A percentile compares a stretch with the other conserved stretches of the same genome.
Conservation (phyloP, 2,888 invertebrate species). For the Caenorhabditis sp. region DNA sequence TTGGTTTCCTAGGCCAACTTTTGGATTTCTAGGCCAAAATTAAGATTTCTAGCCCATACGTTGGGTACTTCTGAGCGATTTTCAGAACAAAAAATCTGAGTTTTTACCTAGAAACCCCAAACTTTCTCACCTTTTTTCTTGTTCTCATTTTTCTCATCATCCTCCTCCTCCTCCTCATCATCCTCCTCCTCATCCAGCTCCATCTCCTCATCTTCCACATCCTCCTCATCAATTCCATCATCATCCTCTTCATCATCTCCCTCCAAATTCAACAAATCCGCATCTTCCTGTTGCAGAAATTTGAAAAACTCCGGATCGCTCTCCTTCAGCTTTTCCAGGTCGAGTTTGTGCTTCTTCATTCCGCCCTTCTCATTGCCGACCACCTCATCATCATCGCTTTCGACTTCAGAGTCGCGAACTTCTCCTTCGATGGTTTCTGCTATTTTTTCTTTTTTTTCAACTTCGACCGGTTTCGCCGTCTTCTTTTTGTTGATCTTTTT, state of each 20-base stretch:
- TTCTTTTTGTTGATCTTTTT: slow-evolving; percentile 8
- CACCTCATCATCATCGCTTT: slow-evolving; percentile 25
- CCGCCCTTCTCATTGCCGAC: slow-evolving; percentile 25
- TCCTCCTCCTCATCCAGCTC: slow-evolving; percentile 43
- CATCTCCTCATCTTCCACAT: slow-evolving; percentile 46
- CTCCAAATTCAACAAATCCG: slow-evolving; percentile 64
- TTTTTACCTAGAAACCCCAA: background rate
- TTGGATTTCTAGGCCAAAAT: too few relatives aligned
- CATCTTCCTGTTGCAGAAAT: slow-evolving; percentile 64
- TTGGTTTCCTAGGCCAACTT: too few relatives aligned
- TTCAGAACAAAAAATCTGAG: background rate
- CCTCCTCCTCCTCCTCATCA: slow-evolving; percentile 7
- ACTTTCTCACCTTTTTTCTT: slow-evolving; percentile 16
- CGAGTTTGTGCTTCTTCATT: slow-evolving; percentile 41
- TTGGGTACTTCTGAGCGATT: too few relatives aligned
- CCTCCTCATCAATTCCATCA: slow-evolving; percentile 44
- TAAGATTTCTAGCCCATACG: background rate
- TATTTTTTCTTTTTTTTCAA: slow-evolving; percentile 1
- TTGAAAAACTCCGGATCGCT: slow-evolving; percentile 64
- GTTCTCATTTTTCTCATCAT: slow-evolving; percentile 19
- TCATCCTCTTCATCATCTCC: slow-evolving; percentile 51
- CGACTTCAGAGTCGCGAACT: slow-evolving; percentile 8
- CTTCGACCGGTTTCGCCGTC: background rate
- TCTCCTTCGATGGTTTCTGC: slow-evolving; percentile 10
- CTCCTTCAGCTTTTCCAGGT: slow-evolving; percentile 46